These are phyloP conservation scores for Troilus luridus DNA, from an alignment of 2,888 invertebrate genomes.

Conservation along the genomic window DNA sequence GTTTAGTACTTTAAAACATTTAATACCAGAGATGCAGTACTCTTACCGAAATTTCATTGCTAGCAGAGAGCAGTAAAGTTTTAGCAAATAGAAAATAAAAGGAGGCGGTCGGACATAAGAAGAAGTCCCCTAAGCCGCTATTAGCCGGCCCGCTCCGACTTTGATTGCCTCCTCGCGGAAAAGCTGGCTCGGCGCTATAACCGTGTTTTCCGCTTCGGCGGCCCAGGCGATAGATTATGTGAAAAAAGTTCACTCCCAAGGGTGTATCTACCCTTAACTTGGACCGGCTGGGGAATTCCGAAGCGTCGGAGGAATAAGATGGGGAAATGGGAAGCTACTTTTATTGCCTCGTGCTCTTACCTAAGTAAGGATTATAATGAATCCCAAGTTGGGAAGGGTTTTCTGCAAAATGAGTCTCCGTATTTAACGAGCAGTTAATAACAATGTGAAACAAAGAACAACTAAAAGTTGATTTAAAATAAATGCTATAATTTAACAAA, in stretches of 20 bases:
- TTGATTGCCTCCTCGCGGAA: slow-evolving; percentile 45
- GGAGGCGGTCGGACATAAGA: slow-evolving; percentile 17
- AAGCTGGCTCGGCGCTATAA: slow-evolving; percentile 55
- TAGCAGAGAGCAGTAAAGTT: background rate
- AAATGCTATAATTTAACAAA: background rate
- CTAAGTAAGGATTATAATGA: slow-evolving; percentile 26
- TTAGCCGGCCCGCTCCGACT: slow-evolving; percentile 12
- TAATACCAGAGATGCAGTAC: background rate
- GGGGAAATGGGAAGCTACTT: slow-evolving; percentile 30
- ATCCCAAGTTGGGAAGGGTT: background rate
- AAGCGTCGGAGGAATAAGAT: slow-evolving; percentile 11
- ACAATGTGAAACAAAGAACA: background rate
- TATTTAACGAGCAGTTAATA: background rate
- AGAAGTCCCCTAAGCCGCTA: slow-evolving; percentile 32
- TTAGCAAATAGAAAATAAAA: slow-evolving; percentile 3
- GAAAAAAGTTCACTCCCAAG: slow-evolving; percentile 50
- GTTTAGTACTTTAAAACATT: background rate
- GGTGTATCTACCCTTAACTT: slow-evolving; percentile 38
- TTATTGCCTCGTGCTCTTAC: slow-evolving; percentile 1
- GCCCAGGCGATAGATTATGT: slow-evolving; percentile 54
- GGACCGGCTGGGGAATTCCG: background rate
- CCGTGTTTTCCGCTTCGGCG: slow-evolving; percentile 53
- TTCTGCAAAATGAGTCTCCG: background rate
- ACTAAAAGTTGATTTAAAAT: background rate
- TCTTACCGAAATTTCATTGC: background rate